Evolutionary conservation across 2,888 invertebrate genomes (phyloP).

Genomic region (Mythimna loreyi): DNA sequence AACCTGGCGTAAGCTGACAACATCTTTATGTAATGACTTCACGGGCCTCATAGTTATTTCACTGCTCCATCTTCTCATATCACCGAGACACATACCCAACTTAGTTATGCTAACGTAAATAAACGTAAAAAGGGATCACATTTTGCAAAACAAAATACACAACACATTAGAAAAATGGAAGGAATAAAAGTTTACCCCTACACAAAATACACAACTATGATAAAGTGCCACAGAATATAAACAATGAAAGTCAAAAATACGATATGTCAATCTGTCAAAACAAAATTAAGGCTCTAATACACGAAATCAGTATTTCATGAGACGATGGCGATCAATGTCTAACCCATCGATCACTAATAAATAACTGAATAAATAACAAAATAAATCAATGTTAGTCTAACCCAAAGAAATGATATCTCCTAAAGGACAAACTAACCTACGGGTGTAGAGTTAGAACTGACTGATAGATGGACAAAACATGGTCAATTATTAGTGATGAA

Average conservation of each 20-base stretch:
- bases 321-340: too few species aligned
- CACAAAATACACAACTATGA: constrained; percentile 49
- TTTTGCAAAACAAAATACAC: constrained; percentile 67
- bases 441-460: too few species aligned
- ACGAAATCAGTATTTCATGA: too few species aligned
- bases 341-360: too few species aligned
- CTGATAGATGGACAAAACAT: too few species aligned
- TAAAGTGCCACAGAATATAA: constrained; percentile 43
- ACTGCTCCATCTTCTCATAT: constrained; percentile 76
- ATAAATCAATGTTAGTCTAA: too few species aligned
- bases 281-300: too few species aligned
- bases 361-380: too few species aligned
- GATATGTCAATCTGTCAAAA: not conserved
- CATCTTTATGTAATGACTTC: constrained; percentile 80
- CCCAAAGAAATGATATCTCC: too few species aligned
- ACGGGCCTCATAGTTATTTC: constrained; percentile 81
- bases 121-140: constrained; percentile 66
- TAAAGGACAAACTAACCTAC: too few species aligned
- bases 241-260: constrained; percentile 14
- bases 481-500: too few species aligned
- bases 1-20: constrained; percentile 87
- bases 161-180: constrained; percentile 65
- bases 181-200: constrained; percentile 53
- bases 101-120: constrained; percentile 52
- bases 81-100: constrained; percentile 71